Percentiles rank a stretch among this genome's conserved stretches.
Conservation (phyloP, 2,797 vertebrate genomes). For the Peromyscus melanophrys region DNA sequence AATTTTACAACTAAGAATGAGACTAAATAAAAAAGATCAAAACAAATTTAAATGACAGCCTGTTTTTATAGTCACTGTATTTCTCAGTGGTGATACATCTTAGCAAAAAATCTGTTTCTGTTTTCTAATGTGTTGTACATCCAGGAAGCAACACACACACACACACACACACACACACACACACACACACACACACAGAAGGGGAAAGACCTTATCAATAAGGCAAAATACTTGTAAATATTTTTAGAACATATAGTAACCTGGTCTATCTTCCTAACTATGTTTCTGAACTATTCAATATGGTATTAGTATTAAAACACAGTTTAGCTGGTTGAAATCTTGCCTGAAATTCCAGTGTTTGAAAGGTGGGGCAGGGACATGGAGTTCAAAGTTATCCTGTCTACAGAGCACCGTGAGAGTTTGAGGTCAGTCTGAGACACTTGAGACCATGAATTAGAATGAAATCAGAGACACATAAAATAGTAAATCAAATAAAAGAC, state of each 20-base stretch:
- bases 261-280: constrained; percentile 65
- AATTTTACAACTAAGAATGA: constrained; percentile 35
- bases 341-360: neutral
- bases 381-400: neutral
- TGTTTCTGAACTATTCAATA: neutral
- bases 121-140: neutral
- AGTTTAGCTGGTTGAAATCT: neutral
- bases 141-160: neutral
- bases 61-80: neutral
- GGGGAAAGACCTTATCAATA: constrained; percentile 13
- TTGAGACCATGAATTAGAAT: neutral
- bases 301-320: constrained; percentile 18
- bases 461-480: neutral
- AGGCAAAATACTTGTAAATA: constrained; percentile 16
- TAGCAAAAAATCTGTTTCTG: neutral
- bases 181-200: neutral
- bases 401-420: neutral
- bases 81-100: neutral
- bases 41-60: constrained; percentile 29
- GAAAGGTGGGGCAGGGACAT: neutral
- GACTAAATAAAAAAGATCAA: neutral
- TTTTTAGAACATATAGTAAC: constrained; percentile 1
- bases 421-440: neutral
- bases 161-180: neutral
- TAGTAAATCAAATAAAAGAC: neutral